Evolutionary conservation across 1,140 invertebrate genomes (phyloP), one percentile per base, ranked within the genome.

Genomic region (Drosophila sturtevanti): DNA sequence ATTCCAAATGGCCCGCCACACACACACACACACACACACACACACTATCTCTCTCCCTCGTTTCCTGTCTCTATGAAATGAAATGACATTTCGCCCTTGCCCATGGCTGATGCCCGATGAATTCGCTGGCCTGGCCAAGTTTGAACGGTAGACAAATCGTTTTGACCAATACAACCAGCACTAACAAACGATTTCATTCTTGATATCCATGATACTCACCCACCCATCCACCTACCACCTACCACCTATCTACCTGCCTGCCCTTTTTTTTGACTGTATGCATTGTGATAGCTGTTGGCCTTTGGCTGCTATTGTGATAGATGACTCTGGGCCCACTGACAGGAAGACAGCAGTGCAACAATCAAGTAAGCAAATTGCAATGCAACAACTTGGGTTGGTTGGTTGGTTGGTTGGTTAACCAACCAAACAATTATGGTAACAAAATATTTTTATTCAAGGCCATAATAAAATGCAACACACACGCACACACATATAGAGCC

Each of bases 101-200:
- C 70, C 76, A 68, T 62, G 70, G 72, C 77, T 51, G 22, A 3
- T 24, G 22, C 22, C 22, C 4, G 27, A 31, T 31, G 27, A 31
- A 31, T 31, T 31, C 27, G 27, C 27, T 51, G 63, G 51, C n/a
- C 64, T 62, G 54, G 55, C 41, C 75, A 65, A 74, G 63, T 74
- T 74, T 73, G 63, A 55, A 58, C 52, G 63, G 34, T 62, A 70
- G 81, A 85, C 81, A 86, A 85, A 85, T 85, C 73, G 78, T 64
- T 81, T 58, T 37, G 21, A 37, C 62, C 71, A 62, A 16, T 16
- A 18, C 4, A 14, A 44, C 14, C 41, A 48, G 9, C 41, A 31
- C 27, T 0, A 31, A 11, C 3, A 31, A 11, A 48, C 41, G 56
- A 37, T 38, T 56, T 18, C 52, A 27, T 51, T 24, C 24, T 4